Conservation (phyloP, 1,140 invertebrate species). For the Andricus grossulariae region DNA sequence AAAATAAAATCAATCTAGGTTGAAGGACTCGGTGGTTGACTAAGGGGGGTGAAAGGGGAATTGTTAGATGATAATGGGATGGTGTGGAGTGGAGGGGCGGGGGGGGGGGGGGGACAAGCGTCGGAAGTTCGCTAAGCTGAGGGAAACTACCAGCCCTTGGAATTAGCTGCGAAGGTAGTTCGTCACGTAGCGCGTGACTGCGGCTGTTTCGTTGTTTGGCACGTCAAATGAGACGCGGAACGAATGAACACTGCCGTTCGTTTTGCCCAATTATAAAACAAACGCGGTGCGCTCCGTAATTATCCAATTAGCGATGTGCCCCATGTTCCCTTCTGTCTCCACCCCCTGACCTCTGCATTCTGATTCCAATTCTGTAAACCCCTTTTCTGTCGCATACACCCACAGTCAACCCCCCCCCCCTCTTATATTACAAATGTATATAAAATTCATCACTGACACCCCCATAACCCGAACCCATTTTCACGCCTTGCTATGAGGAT, state of each 20-base stretch:
- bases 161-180: slow-evolving; percentile 74
- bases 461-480: no score
- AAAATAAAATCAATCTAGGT: no score
- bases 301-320: slow-evolving; percentile 75
- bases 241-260: slow-evolving; percentile 57
- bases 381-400: no score
- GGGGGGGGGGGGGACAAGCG: no score
- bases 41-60: no score
- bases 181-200: slow-evolving; percentile 75
- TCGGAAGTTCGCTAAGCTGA: neutral
- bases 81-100: no score
- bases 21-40: no score
- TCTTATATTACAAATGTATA: no score
- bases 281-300: slow-evolving; percentile 73
- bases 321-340: slow-evolving; percentile 31
- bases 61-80: no score
- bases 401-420: no score
- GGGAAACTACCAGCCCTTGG: slow-evolving; percentile 34
- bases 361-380: neutral
- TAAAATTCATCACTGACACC: no score
- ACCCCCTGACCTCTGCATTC: slow-evolving; percentile 34
- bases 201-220: slow-evolving; percentile 74
- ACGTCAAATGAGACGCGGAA: slow-evolving; percentile 62
- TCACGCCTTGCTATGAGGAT: no score
- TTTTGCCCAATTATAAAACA: slow-evolving; percentile 76